Evolutionary conservation across 2,888 invertebrate species (phyloP), one percentile per base, ranked within the genome.

Genomic region (Protodeltote pygarga): DNA sequence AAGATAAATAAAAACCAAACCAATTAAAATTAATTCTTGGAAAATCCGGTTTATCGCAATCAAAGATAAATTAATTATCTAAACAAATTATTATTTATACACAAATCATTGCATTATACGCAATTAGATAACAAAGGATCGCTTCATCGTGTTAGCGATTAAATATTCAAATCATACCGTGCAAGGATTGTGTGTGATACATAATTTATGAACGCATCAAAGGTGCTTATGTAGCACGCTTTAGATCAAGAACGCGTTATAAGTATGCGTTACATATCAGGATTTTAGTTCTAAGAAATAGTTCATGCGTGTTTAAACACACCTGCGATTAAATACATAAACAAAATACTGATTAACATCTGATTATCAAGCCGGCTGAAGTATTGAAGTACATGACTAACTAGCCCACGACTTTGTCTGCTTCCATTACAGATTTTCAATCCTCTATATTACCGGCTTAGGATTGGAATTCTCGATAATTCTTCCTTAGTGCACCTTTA

Each of bases 61-160:
- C 32, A 47, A 17, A 9, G 21, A 15, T 33, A 34, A 11, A 32
- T 15, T 23, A 34, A 38, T 31, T 27, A 35, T 33, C 44, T 32
- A 5, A 48, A 42, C 16, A 44, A 50, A 39, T 35, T 57, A n/a
- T n/a, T n/a, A n/a, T n/a, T 44, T 49, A 45, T 15, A 32, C 1
- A 20, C 2, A 23, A 32, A 20, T 33, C 6, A 62, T 42, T 39
- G 32, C 17, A 48, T 55, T 62, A 48, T 24, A 34, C n/a, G 33
- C 40, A 59, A 59, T 63, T 59, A 55, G 31, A 59, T 59, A 63
- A 63, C 29, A 65, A 68, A 67, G 65, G 42, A 67, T 42, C 21
- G 48, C 21, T 46, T 25, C 28, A 48, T 46, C 40, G 44, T 53
- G 47, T 39, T 42, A 31, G 29, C 41, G 28, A 49, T 67, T 65